Base-by-base conservation (phyloP, 2,113 vertebrate species). In the Empidonax alnorum region DNA sequence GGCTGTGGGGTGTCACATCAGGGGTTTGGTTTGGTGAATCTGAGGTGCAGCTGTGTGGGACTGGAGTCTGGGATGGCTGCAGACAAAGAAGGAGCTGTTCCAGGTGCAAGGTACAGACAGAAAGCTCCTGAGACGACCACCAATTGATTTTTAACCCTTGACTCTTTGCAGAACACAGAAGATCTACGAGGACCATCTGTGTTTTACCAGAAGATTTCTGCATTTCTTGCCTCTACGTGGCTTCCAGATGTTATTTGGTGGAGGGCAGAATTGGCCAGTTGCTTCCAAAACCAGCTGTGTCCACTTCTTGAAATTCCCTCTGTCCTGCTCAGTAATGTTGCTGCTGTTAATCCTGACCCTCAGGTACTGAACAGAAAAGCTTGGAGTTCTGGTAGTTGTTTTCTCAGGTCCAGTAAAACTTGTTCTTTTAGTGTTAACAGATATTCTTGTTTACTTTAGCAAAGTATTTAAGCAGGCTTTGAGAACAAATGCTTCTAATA, bases 221-320 rank as follows among this genome's bases (percentile, higher is more conserved):
- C 61, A 15, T 98, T 98, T 91, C 97, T 98, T 59, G 94, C 91
- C 58, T 89, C 91, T 49, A 97, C 92, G 0, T 59, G 91, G 27
- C 96, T 98, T 71, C 72, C 72, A 46, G 92, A 86, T n/a, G 74
- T 98, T 65, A 80, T 94, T 39, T 93, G 73, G 90, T 98, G 98
- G 98, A 84, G 71, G 14, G 92, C 84, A 75, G 92, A 97, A 50
- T 95, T 98, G 53, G 47, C 62, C 35, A 39, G n/a, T 61, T 19
- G 28, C n/a, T 93, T 98, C 80, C 93, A 90, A 81, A 81, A 89
- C 15, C 96, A 96, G 55, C 61, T 69, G 23, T 95, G 71, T 49
- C 63, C 91, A 13, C 56, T 97, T 39, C 50, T 87, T 50, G 93
- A 75, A 50, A 71, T 98, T 56, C 97, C 98, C 12, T 84, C 92